Evolutionary conservation across 2,888 invertebrate genomes (phyloP), one percentile per base, ranked within the genome.

Genomic region (Stenichneumon culpator): DNA sequence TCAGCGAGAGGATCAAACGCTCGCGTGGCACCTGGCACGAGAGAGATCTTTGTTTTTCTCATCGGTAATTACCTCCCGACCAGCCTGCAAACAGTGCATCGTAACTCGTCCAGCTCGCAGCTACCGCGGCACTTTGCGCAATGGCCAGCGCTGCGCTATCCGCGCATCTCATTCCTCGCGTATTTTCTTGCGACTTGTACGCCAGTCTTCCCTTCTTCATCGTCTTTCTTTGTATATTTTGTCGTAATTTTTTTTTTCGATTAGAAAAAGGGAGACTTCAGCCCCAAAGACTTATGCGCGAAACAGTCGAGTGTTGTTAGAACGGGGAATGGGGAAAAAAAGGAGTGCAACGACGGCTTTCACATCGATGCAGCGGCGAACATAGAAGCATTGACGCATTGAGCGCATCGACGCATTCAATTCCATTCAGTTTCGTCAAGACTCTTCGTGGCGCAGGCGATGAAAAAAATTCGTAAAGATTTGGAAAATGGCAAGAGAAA

Each of bases 71-170:
- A 77, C 73, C 68, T 36, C 36, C 44, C 39, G 52, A 36, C 52
- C 19, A 63, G 63, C 65, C 22, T n/a, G 44, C 60, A 73, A 73
- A 78, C 54, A 63, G 78, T 78, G 78, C 60, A 78, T 78, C 84
- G 84, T 81, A 84, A 81, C 77, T 84, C 68, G 67, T 81, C 39
- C 63, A 11, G 80, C 36, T 32, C 47, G 67, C 72, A 47, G 68
- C 32, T 50, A 39, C 11, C 39, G 47, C 50, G 39, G 44, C 79
- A 57, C 72, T 84, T 84, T 81, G 78, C 84, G 81, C 74, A 84
- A 84, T 54, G 32, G 28, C 47, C 50, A 22, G 16, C 57, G 57
- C 6, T 28, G 78, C 67, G 32, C 74, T 78, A 68, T 63, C 68
- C 63, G 70, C 60, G 79, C 74, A 73, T 70, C 67, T 77, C 63